Base-by-base conservation (phyloP, 2,797 vertebrate species). In the Lates japonicus region DNA sequence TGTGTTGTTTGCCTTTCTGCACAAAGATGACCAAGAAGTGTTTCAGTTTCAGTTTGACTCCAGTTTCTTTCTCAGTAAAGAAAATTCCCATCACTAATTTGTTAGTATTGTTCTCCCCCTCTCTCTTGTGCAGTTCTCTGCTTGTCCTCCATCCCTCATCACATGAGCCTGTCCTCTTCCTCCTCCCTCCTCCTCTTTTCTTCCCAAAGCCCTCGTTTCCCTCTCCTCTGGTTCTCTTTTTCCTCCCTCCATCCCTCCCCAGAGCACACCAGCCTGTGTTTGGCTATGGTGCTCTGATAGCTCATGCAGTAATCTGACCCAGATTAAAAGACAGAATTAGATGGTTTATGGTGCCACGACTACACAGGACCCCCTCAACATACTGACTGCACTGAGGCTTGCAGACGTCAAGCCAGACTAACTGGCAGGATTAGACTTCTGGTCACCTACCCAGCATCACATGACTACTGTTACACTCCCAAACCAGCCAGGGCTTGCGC, bases 241-340 rank as follows among this genome's bases (percentile, higher is more conserved):
- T 58, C 39, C 69, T 65, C 46, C 64, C 35, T 67, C 54, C 25
- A 4, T 74, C 60, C 16, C 25, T 83, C 77, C 66, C 74, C 65
- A 51, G 61, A 76, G 70, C 57, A 54, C 55, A 76, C 66, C 79
- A 62, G 72, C 35, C 62, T 78, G 60, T 69, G 73, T 78, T 80
- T 69, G 60, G 67, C 70, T 58, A 37, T 42, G 37, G 52, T 6
- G 14, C 75, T 60, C 14, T 57, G 25, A 66, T 70, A 12, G 66
- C 74, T 82, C 46, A 37, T 72, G 8, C 72, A 55, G 74, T 89
- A 92, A 90, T 90, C 91, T 83, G 82, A 78, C 82, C 87, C 90
- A 90, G 84, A 95, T 93, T 91, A 88, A 81, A 84, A 75, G 4
- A 29, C 55, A 63, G 83, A 85, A 86, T 84, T 90, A 79, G 76